Evolutionary conservation across 2,113 vertebrate genomes (phyloP), one percentile per base, ranked within the genome.

Genomic region (Actinemys pallida): DNA sequence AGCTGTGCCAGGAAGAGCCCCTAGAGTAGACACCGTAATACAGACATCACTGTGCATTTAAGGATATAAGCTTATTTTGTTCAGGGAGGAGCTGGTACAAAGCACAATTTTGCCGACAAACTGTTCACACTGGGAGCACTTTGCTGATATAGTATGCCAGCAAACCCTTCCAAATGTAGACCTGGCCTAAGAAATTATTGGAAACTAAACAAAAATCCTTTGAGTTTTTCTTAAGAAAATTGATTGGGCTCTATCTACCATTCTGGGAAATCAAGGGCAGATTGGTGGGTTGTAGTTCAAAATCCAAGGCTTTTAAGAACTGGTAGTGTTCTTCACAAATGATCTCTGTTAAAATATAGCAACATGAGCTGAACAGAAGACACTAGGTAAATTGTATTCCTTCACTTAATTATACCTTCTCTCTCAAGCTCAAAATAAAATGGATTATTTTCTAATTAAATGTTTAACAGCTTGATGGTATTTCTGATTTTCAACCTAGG

Each of bases 371-470:
- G 83, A 84, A n/a, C 75, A 57, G 45, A 94, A 54, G n/a, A 84
- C 29, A 85, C 2, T n/a, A 94, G 76, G 6, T 89, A 35, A 87
- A 86, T 42, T 53, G 25, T 2, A 1, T 92, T 95, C 88, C 81
- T 88, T n/a, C 11, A 42, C 29, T 84, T 89, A 39, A 6, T 49
- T 62, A n/a, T 2, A 3, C 5, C 0, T 62, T 42, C 83, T 85
- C 29, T 81, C 90, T 88, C 29, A 85, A 81, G 7, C 14, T 88
- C 65, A 59, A 54, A 52, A 22, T 78, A 88, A 39, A 39, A 62
- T 80, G 3, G 79, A 69, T 96, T 54, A 82, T 14, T 90, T 94
- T 96, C 94, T 92, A 89, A 62, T 72, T 52, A 54, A 81, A 57
- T 81, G 56, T 95, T 59, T 96, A 94, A 39, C 94, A 96, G 50